These are phyloP conservation scores for Drosophila pegasa DNA, from an alignment of 2,888 invertebrate genomes.

Conservation along the genomic window DNA sequence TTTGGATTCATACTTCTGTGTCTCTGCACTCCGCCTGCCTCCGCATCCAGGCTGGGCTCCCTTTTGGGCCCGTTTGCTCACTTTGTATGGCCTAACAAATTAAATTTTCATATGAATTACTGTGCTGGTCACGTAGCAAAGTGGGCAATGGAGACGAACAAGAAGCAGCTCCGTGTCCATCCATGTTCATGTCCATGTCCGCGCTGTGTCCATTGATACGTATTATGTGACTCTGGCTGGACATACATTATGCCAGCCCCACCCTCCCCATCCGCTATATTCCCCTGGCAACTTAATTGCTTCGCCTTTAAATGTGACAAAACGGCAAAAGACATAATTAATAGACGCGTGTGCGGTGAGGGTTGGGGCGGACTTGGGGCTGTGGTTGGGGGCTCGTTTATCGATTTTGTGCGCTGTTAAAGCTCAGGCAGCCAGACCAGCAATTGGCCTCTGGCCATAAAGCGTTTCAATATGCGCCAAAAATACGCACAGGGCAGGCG, in stretches of 20 bases:
- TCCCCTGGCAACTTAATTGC: constrained; percentile 66
- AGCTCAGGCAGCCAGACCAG: constrained; percentile 35
- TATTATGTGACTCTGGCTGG: constrained; percentile 71
- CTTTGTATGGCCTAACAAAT: constrained; percentile 63
- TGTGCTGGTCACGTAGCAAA: constrained; percentile 74
- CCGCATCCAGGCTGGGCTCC: neutral
- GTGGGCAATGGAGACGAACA: constrained; percentile 34
- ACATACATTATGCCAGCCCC: constrained; percentile 50
- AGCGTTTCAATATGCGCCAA: constrained; percentile 72
- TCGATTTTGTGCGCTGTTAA: constrained; percentile 61
- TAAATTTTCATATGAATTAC: constrained; percentile 79
- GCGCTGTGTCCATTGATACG: constrained; percentile 74
- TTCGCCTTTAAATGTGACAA: constrained; percentile 76
- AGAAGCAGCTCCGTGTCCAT: constrained; percentile 22
- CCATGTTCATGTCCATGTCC: constrained; percentile 41
- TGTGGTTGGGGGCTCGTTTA: constrained; percentile 32
- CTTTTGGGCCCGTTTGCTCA: constrained; percentile 1
- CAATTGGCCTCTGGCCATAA: constrained; percentile 77
- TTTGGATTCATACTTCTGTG: constrained; percentile 51
- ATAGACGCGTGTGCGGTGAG: constrained; percentile 48
- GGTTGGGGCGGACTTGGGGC: neutral
- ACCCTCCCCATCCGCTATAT: neutral
- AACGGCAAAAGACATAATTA: constrained; percentile 80
- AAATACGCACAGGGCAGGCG: constrained; percentile 43
- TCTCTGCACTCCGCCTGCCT: neutral